Evolutionary conservation across 1,140 invertebrate genomes (phyloP).

Genomic region (Trichogramma pretiosum): DNA sequence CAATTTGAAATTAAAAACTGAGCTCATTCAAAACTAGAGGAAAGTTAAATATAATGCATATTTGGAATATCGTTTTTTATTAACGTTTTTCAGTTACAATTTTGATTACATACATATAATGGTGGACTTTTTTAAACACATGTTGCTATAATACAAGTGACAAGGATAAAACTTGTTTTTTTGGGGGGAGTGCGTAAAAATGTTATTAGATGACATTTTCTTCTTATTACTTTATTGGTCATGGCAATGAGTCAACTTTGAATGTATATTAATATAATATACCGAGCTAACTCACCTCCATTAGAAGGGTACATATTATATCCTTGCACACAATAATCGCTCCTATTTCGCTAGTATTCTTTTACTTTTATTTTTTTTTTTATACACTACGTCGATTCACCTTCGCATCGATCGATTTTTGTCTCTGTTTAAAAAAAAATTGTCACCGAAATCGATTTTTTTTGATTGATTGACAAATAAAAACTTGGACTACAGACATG

Average conservation of each 20-base stretch:
- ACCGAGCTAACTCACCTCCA: constrained; percentile 39
- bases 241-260: constrained; percentile 38
- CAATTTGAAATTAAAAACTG: too few relatives aligned
- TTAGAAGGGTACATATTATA: constrained; percentile 34
- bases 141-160: constrained; percentile 45
- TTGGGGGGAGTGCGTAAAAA: constrained; percentile 44
- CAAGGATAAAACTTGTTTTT: constrained; percentile 43
- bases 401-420: constrained; percentile 26
- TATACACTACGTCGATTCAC: constrained; percentile 39
- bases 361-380: too few relatives aligned
- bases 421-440: too few relatives aligned
- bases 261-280: constrained; percentile 48
- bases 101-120: constrained; percentile 49
- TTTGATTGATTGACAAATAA: constrained; percentile 25
- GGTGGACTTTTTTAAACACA: constrained; percentile 44
- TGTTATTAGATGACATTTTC: constrained; percentile 44
- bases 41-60: too few relatives aligned
- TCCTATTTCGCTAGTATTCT: constrained; percentile 42
- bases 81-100: constrained; percentile 46
- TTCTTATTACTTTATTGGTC: constrained; percentile 39
- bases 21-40: too few relatives aligned
- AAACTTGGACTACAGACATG: constrained; percentile 28
- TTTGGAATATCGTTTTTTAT: constrained; percentile 33
- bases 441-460: too few relatives aligned
- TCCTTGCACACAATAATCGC: constrained; percentile 38